Evolutionary conservation across 2,888 invertebrate species (phyloP), one percentile per base, ranked within the genome.

Genomic region (Athalia cordata): DNA sequence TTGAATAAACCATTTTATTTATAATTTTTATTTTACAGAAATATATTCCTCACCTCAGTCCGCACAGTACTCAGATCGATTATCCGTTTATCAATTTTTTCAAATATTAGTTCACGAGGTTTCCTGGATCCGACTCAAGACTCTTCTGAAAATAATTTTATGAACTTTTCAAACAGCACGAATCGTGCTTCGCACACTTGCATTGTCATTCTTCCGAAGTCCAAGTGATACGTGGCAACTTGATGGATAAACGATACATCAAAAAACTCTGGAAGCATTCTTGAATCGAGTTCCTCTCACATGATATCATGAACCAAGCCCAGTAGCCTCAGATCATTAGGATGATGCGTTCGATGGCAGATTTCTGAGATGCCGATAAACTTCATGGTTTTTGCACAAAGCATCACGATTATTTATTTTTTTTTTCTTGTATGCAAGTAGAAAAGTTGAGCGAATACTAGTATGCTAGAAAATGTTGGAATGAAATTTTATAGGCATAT

Each of bases 1-100:
- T 59, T 70, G 52, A 72, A 72, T 72, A 72, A 72, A 72, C 47
- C 13, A 15, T 47, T 59, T 72, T 72, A 57, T 72, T 72, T 57
- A 47, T 59, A 55, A 55, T 1, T 0, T 55, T 9, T 6, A 11
- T 4, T n/a, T n/a, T n/a, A 55, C 55, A 55, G 55, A 55, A 9
- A 11, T 55, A 9, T 11, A 55, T 55, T 6, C 9, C 55, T 55
- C n/a, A 11, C 55, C n/a, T 7, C 11, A 6, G n/a, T 5, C n/a
- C 7, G n/a, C 6, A 55, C 6, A 5, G 4, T 55, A 55, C 7
- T n/a, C 55, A 29, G 2, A 29, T 29, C 29, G 29, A 29, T 29
- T 55, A 55, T 55, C 55, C 55, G 9, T 55, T 11, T 55, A 55
- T n/a, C 9, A 6, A 55, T 0, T 55, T 55, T 55, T 29, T 29